Evolutionary conservation across 2,113 vertebrate genomes (phyloP).

Genomic region (Chloroceryle aenea): DNA sequence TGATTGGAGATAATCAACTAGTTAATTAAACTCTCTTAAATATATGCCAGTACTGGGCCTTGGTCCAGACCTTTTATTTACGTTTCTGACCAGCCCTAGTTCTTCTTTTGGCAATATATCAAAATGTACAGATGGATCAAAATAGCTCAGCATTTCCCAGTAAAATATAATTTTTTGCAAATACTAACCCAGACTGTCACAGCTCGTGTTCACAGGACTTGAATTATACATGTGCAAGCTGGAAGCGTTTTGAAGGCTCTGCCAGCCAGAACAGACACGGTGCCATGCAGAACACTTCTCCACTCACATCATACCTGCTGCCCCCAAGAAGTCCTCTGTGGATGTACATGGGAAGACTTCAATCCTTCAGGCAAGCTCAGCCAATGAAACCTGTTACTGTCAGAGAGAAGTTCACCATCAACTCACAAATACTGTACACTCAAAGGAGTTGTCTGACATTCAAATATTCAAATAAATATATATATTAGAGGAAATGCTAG

Average conservation of each 20-base stretch:
- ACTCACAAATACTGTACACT: background rate
- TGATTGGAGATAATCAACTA: background rate
- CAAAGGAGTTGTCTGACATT: background rate
- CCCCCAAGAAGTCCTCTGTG: background rate
- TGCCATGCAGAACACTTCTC: background rate
- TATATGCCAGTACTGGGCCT: background rate
- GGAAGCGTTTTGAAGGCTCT: background rate
- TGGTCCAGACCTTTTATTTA: background rate
- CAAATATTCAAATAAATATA: background rate
- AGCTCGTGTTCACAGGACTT: conserved; percentile 10
- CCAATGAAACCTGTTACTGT: background rate
- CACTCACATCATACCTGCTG: background rate
- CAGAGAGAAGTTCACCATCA: background rate
- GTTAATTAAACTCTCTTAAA: background rate
- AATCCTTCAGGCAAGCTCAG: background rate
- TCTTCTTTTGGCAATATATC: background rate
- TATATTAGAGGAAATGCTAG: background rate
- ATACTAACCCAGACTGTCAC: conserved; percentile 8
- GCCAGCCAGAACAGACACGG: background rate
- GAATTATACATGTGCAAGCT: conserved; percentile 39
- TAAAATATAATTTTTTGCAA: conserved; percentile 27
- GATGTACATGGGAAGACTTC: background rate
- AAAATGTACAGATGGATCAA: conserved; percentile 10
- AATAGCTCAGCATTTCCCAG: conserved; percentile 1
- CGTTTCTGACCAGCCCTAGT: background rate